A percentile compares a stretch with the other conserved stretches of the same genome.
Conservation (phyloP, 23 tunicate species). For the Botrylloides violaceus region DNA sequence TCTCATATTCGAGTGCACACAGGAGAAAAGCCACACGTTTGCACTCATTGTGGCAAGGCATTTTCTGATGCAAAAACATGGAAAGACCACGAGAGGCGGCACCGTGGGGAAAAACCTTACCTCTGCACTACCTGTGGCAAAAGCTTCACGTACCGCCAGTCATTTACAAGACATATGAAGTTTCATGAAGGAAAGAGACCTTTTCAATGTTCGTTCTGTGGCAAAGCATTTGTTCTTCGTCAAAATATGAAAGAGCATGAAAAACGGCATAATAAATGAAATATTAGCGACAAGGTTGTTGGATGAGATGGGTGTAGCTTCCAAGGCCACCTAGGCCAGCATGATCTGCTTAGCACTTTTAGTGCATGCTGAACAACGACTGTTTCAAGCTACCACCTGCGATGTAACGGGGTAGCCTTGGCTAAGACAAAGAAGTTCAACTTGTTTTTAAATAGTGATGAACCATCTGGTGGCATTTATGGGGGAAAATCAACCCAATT, state of each 20-base stretch:
- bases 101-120: constrained; percentile 87
- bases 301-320: too few species aligned
- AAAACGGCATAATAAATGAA: constrained; percentile 48
- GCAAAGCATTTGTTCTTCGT: constrained; percentile 64
- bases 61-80: constrained; percentile 67
- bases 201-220: constrained; percentile 54
- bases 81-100: constrained; percentile 70
- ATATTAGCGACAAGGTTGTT: too few species aligned
- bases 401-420: too few species aligned
- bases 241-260: constrained; percentile 77
- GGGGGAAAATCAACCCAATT: too few species aligned
- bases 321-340: too few species aligned
- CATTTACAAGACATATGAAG: constrained; percentile 91
- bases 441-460: too few species aligned
- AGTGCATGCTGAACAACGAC: not conserved
- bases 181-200: constrained; percentile 76
- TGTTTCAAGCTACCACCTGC: not conserved
- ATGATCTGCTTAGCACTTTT: too few species aligned
- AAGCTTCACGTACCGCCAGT: constrained; percentile 73
- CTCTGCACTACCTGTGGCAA: constrained; percentile 81
- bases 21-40: constrained; percentile 65
- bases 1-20: constrained; percentile 69
- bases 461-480: too few species aligned
- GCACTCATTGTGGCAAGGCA: constrained; percentile 56
- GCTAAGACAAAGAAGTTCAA: too few species aligned